Evolutionary conservation across 1,140 invertebrate species (phyloP).

Genomic region (Pristionchus pacificus): DNA sequence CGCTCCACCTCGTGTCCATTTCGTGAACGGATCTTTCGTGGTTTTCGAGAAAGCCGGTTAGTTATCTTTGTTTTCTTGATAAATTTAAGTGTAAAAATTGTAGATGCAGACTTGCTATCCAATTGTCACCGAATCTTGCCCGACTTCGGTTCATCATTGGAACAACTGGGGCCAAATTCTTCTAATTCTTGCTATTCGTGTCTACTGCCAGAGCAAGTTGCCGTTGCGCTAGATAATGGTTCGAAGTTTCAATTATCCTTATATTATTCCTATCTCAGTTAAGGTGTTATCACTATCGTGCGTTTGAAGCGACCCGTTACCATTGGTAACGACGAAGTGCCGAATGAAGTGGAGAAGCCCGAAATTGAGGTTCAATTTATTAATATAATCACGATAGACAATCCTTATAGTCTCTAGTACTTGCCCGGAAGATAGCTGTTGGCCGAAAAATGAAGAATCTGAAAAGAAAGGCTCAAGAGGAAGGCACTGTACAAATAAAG

Average conservation of each 20-base stretch:
- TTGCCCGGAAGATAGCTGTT: too few relatives aligned
- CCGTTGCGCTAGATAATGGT: not conserved
- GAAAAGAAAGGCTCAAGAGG: too few relatives aligned
- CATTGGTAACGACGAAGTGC: too few relatives aligned
- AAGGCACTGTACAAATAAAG: too few relatives aligned
- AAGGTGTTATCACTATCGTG: too few relatives aligned
- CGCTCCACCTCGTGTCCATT: not conserved
- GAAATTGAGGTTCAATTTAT: too few relatives aligned
- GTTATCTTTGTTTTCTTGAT: not conserved
- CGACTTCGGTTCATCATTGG: not conserved
- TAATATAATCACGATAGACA: too few relatives aligned
- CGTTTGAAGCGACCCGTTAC: too few relatives aligned
- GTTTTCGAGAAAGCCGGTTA: not conserved
- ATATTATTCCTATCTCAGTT: too few relatives aligned
- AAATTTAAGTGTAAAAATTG: not conserved
- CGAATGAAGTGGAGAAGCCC: too few relatives aligned
- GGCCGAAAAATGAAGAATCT: too few relatives aligned
- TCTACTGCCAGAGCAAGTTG: not conserved
- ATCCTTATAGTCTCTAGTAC: too few relatives aligned
- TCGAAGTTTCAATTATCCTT: not conserved
- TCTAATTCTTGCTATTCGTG: not conserved
- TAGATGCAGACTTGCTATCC: not conserved
- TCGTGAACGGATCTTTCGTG: not conserved
- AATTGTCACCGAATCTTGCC: not conserved
- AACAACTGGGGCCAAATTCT: not conserved